Evolutionary conservation across 1,140 invertebrate genomes (phyloP).

Genomic region (Oedothorax gibbosus): DNA sequence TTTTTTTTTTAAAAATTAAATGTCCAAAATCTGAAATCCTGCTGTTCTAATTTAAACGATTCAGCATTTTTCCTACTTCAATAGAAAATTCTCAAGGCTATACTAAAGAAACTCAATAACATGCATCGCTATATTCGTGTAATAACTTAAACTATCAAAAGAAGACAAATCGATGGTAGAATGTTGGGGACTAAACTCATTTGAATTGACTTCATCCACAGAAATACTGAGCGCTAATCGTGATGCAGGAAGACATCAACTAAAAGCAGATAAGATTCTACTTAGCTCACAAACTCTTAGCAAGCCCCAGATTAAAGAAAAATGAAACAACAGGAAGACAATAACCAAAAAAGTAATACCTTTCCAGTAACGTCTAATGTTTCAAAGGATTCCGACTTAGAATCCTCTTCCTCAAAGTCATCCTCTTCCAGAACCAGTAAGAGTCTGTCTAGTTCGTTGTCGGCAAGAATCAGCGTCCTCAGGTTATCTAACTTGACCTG

Average conservation of each 20-base stretch:
- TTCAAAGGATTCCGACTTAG: slow-evolving; percentile 55
- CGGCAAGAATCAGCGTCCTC: slow-evolving; percentile 84
- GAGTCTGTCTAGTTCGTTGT: slow-evolving; percentile 84
- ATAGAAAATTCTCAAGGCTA: too few relatives aligned
- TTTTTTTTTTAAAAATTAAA: too few relatives aligned
- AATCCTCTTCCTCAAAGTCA: slow-evolving; percentile 58
- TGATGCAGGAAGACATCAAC: slow-evolving; percentile 9
- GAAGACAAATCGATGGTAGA: slow-evolving; percentile 40
- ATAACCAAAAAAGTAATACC: slow-evolving; percentile 30
- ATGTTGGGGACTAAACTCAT: slow-evolving; percentile 58
- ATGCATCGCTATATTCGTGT: too few relatives aligned
- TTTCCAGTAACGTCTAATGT: slow-evolving; percentile 50
- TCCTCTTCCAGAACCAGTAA: slow-evolving; percentile 81
- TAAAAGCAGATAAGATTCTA: too few relatives aligned
- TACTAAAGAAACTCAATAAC: too few relatives aligned
- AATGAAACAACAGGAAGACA: too few relatives aligned
- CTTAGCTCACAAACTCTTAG: too few relatives aligned
- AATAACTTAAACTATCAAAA: slow-evolving; percentile 12
- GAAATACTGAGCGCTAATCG: slow-evolving; percentile 41
- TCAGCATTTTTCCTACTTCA: too few relatives aligned
- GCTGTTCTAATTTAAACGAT: too few relatives aligned
- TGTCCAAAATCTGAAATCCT: too few relatives aligned
- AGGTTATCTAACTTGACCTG: slow-evolving; percentile 85
- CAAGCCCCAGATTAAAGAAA: too few relatives aligned
- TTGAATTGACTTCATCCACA: slow-evolving; percentile 50